Evolutionary conservation across 2,797 vertebrate species (phyloP), one percentile per base, ranked within the genome.

Genomic region (Artibeus lituratus): DNA sequence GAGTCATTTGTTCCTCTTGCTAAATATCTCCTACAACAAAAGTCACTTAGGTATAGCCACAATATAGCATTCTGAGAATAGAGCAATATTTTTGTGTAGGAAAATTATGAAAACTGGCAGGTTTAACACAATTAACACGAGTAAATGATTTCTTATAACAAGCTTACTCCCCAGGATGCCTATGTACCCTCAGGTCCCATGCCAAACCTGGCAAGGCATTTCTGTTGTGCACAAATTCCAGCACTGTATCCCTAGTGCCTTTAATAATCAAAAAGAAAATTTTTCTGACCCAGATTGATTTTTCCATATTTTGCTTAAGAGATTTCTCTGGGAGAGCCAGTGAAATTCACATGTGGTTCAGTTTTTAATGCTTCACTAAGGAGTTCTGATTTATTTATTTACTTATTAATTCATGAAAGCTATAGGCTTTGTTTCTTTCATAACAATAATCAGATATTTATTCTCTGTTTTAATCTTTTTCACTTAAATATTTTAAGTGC

Each of bases 401-500:
- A 85, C 65, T 49, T 47, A 83, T 87, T 62, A 21, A 90, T 73
- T 81, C 29, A 49, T 49, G 11, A 86, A 91, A 67, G 12, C 26
- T 37, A 19, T 83, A 82, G 37, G 57, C 87, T 72, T 94, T 59
- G 16, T 78, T 98, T 55, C 86, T 91, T 98, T 98, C 94, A 95
- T 93, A 94, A 87, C 74, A 94, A 92, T 97, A 87, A 95, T 96
- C 94, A 94, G 67, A 67, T 90, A 86, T 98, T 98, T 96, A 97
- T 87, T 72, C 70, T 87, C 77, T 80, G 72, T 96, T 97, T 88
- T 88, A 96, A 96, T 97, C 16, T 97, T 96, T 98, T 92, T 93
- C 94, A 94, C 91, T 97, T 97, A 88, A 95, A 95, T 94, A 92
- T 98, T 95, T 98, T 98, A 94, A 97, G 1, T 90, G 94, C 94